These are phyloP conservation scores for Amyelois transitella DNA, from an alignment of 1,140 invertebrate genomes.

Conservation along the genomic window DNA sequence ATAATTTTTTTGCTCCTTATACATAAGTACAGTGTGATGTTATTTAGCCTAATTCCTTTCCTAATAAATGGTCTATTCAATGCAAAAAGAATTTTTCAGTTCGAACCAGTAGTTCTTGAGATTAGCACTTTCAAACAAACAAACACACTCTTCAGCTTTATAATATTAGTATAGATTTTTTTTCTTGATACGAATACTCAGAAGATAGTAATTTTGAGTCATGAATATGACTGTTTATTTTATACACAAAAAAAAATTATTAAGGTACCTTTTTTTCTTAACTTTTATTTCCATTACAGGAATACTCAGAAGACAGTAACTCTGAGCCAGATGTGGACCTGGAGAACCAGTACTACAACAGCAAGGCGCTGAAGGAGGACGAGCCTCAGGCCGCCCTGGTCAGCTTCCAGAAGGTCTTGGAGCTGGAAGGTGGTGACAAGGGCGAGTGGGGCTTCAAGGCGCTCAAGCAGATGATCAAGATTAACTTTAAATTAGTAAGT, in stretches of 20 bases:
- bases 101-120: too few relatives aligned
- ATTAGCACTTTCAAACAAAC: too few relatives aligned
- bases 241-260: too few relatives aligned
- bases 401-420: constrained; percentile 97
- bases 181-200: constrained; percentile 86
- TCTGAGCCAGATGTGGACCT: constrained; percentile 99
- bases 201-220: constrained; percentile 98
- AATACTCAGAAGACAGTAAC: constrained; percentile 96
- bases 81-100: too few relatives aligned
- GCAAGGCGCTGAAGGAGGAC: constrained; percentile 98
- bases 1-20: too few relatives aligned
- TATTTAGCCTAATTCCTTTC: too few relatives aligned
- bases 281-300: constrained; percentile 76
- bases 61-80: too few relatives aligned
- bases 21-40: too few relatives aligned
- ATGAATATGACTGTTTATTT: too few relatives aligned
- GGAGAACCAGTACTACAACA: constrained; percentile 99
- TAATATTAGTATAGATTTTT: too few relatives aligned
- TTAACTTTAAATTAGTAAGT: constrained; percentile 97
- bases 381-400: constrained; percentile 92
- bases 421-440: constrained; percentile 97
- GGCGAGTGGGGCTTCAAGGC: constrained; percentile 99
- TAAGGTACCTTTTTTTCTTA: too few relatives aligned
- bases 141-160: too few relatives aligned
- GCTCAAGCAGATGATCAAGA: constrained; percentile 99